Conservation (phyloP, 1,140 invertebrate species). For the Geopemphigus sp. region DNA sequence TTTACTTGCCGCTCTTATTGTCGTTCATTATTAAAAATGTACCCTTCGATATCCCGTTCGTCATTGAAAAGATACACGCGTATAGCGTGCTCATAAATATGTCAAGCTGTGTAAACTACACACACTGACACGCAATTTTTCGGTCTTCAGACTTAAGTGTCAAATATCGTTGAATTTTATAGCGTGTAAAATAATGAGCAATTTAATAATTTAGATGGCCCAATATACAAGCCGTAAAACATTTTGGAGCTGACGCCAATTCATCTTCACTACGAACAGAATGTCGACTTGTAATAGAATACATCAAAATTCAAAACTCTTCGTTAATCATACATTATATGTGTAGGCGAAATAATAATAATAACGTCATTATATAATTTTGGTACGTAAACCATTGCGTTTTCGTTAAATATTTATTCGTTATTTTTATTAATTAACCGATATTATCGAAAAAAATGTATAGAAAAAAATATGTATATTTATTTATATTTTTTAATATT, state of each 20-base stretch:
- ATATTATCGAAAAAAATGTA: too few relatives aligned
- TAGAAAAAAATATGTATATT: too few relatives aligned
- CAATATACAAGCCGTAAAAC: neutral
- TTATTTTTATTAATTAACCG: too few relatives aligned
- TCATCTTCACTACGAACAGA: neutral
- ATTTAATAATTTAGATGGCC: conserved; percentile 31
- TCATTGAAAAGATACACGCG: neutral
- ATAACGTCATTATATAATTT: too few relatives aligned
- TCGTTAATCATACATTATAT: too few relatives aligned
- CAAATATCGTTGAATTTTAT: conserved; percentile 25
- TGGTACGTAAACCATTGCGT: too few relatives aligned
- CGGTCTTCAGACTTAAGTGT: neutral
- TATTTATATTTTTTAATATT: too few relatives aligned
- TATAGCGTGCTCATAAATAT: neutral
- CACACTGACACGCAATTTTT: neutral
- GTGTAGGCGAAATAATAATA: too few relatives aligned
- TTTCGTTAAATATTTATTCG: too few relatives aligned
- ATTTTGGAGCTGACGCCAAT: neutral
- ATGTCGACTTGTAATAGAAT: neutral
- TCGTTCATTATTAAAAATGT: conserved; percentile 21
- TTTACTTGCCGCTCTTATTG: too few relatives aligned
- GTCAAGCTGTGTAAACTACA: neutral
- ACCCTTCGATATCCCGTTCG: conserved; percentile 10
- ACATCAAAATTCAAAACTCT: neutral
- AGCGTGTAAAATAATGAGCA: conserved; percentile 16